Conservation (phyloP, 2,888 invertebrate species). For the Antitype chi region DNA sequence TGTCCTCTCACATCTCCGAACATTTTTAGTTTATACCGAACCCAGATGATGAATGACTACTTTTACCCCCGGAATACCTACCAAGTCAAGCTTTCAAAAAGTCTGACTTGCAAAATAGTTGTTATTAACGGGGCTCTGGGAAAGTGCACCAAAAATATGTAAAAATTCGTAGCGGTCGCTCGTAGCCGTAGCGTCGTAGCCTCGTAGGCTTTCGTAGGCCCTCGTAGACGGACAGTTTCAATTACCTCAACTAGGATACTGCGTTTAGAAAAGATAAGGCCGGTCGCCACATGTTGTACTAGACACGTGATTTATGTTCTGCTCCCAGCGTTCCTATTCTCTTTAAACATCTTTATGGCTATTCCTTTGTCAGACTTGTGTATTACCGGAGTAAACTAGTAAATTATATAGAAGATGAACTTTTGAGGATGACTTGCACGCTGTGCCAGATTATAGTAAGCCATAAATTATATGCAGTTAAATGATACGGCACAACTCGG, state of each 20-base stretch:
- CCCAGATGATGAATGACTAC: neutral
- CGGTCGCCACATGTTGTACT: constrained; percentile 28
- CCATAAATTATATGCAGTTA: constrained; percentile 63
- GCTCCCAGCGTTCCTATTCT: constrained; percentile 34
- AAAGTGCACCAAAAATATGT: constrained; percentile 9
- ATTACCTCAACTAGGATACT: constrained; percentile 24
- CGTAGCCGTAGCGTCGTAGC: constrained; percentile 42
- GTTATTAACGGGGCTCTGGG: neutral
- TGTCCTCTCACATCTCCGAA: neutral
- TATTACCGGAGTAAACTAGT: constrained; percentile 52
- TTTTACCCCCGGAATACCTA: neutral
- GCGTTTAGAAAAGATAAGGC: constrained; percentile 43
- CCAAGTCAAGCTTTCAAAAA: constrained; percentile 27
- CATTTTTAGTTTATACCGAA: constrained; percentile 6
- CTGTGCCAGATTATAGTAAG: constrained; percentile 51
- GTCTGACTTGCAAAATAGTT: constrained; percentile 38
- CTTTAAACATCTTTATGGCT: constrained; percentile 52
- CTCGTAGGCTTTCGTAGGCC: constrained; percentile 13
- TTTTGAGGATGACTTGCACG: constrained; percentile 33
- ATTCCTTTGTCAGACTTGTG: constrained; percentile 56
- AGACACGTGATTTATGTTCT: constrained; percentile 56
- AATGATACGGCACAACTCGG: constrained; percentile 47
- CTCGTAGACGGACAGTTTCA: constrained; percentile 29
- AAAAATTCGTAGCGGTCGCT: constrained; percentile 31
- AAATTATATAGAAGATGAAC: constrained; percentile 49